Conservation (phyloP, 2,888 invertebrate species). For the Adelognathus sp. region DNA sequence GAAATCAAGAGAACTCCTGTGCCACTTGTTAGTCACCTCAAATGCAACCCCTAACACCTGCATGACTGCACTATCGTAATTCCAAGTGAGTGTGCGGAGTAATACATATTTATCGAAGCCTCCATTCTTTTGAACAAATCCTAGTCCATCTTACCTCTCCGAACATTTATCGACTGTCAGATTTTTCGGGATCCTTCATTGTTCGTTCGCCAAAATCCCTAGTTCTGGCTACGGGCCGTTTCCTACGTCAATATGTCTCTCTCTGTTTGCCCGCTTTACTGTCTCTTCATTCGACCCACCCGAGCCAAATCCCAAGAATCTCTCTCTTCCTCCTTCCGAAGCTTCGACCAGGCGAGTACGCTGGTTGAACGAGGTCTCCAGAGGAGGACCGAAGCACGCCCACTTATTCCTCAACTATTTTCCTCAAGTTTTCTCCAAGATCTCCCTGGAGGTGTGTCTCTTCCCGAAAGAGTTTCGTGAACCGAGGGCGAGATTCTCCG, state of each 20-base stretch:
- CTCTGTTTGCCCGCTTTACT: not conserved
- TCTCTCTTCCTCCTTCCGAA: conserved; percentile 31
- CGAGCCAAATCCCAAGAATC: conserved; percentile 37
- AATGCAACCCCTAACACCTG: too few relatives aligned
- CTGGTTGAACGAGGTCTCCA: conserved; percentile 50
- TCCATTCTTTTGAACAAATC: too few relatives aligned
- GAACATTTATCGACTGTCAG: too few relatives aligned
- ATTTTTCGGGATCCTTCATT: not conserved
- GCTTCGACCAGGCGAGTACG: conserved; percentile 33
- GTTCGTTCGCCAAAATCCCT: not conserved
- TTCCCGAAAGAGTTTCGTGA: conserved; percentile 11
- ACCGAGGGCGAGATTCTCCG: conserved; percentile 10
- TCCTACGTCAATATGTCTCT: not conserved
- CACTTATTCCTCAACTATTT: conserved; percentile 54
- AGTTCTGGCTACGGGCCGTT: not conserved
- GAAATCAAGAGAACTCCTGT: conserved; percentile 1
- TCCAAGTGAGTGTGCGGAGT: too few relatives aligned
- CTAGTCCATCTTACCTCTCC: too few relatives aligned
- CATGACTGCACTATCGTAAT: too few relatives aligned
- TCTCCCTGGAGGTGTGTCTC: not conserved
- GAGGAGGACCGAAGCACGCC: conserved; percentile 26
- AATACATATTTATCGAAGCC: too few relatives aligned
- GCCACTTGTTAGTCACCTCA: too few relatives aligned
- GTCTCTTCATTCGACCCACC: conserved; percentile 1
- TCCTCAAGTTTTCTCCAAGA: conserved; percentile 16